Base-by-base conservation (phyloP, 2,888 invertebrate genomes). In the Latrodectus hesperus region DNA sequence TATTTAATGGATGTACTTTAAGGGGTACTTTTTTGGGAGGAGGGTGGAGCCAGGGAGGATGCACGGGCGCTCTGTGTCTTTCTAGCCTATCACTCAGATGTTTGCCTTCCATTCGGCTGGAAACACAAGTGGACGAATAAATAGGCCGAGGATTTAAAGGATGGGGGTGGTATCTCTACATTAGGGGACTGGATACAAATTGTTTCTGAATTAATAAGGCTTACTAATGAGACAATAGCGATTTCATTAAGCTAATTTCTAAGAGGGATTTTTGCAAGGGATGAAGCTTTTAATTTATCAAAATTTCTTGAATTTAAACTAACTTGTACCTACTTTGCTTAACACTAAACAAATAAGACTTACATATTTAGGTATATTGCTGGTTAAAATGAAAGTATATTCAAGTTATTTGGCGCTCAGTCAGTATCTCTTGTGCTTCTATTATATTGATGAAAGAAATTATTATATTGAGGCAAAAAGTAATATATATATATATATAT, bases 1-100 rank as follows among this genome's bases (percentile, higher is more conserved):
- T 81, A 87, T 87, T 87, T 87, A 87, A 87, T 87, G 86, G 86
- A 87, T 73, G 81, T 87, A 87, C 86, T 87, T 87, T 87, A 72
- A 70, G 75, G 76, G 83, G 82, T 10, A 51, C n/a, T 53, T 38
- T 65, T 77, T 53, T 22, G 52, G 26, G 53, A 53, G 38, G 49
- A 65, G 52, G 65, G 78, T 49, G 14, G 55, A 52, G 10, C 16
- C 71, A 64, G 77, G 73, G 70, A n/a, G 78, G 68, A 53, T 68
- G 68, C 17, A 52, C 49, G 53, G 70, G 65, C 17, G 80, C 80
- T 60, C 64, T 82, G 81, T 87, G 86, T 87, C 86, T 87, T 87
- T 67, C 67, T 81, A 76, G 86, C 86, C 81, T 87, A 87, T 87
- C 81, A 81, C 81, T 81, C 77, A 75, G 81, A 87, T 87, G 86